Conservation (phyloP, 2,797 vertebrate species). For the Fundulus diaphanus region DNA sequence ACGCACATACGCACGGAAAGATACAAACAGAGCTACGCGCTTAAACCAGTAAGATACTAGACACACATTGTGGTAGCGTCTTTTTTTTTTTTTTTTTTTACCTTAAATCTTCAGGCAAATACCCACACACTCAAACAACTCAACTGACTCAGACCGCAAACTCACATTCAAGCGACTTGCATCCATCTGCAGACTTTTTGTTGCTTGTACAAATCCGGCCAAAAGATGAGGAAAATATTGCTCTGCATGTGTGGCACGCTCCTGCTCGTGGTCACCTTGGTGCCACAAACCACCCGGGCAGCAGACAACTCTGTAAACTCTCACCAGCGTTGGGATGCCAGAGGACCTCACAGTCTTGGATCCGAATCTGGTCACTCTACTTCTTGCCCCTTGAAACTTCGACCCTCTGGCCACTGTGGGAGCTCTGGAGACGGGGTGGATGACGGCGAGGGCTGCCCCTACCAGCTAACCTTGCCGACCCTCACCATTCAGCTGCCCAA, state of each 20-base stretch:
- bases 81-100: conserved; percentile 17
- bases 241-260: conserved; percentile 74
- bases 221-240: conserved; percentile 84
- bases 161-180: conserved; percentile 31
- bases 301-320: conserved; percentile 58
- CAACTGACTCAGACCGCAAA: conserved; percentile 21
- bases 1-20: conserved; percentile 27
- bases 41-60: conserved; percentile 51
- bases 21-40: conserved; percentile 26
- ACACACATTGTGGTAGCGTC: conserved; percentile 27
- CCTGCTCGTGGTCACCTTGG: conserved; percentile 73
- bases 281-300: conserved; percentile 44
- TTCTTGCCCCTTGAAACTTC: conserved; percentile 85
- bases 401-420: conserved; percentile 84
- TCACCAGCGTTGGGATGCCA: conserved; percentile 70
- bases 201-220: conserved; percentile 33
- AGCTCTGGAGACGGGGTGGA: conserved; percentile 66
- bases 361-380: conserved; percentile 68
- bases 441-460: conserved; percentile 86
- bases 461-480: conserved; percentile 90
- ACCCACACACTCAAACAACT: conserved; percentile 8
- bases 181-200: conserved; percentile 16
- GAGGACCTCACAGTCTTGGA: conserved; percentile 61
- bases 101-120: conserved; percentile 23
- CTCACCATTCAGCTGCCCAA: conserved; percentile 92